phyloP scores from a whole-genome alignment of 2,113 vertebrate genomes.

The Apeltes quadracus region DNA sequence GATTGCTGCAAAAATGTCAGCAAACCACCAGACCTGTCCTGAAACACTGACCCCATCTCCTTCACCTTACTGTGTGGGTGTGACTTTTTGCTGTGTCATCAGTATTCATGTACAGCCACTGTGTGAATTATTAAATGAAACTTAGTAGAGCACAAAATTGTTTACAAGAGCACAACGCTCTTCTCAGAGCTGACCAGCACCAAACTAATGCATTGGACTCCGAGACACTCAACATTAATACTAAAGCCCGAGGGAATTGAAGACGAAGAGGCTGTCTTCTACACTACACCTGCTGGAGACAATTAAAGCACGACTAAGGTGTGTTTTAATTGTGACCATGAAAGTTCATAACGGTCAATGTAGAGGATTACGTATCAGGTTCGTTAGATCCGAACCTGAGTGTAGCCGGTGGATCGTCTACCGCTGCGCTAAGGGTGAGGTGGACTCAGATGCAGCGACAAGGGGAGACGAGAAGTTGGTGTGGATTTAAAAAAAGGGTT shows the following conservation, averaged over 20 bases:
- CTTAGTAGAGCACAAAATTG: not conserved
- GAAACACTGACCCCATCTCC: not conserved
- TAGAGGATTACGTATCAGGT: too few species aligned
- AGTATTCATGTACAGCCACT: not conserved
- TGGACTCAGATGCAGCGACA: too few species aligned
- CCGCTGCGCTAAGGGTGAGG: too few species aligned
- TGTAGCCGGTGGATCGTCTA: too few species aligned
- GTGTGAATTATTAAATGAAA: not conserved
- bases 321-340: not conserved
- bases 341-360: not conserved
- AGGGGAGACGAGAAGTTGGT: too few species aligned
- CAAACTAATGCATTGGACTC: not conserved
- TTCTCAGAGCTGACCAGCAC: not conserved
- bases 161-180: not conserved
- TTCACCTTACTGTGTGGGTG: not conserved
- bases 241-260: not conserved
- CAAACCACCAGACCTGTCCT: not conserved
- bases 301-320: not conserved
- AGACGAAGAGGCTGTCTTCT: not conserved
- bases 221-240: not conserved
- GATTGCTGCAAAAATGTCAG: conserved; percentile 18
- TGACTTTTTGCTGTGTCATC: not conserved
- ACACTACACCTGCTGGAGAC: not conserved
- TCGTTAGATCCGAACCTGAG: too few species aligned
- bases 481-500: too few species aligned